These are phyloP conservation scores for Gallinago nigripennis DNA, from an alignment of 2,797 vertebrate genomes.

Conservation along the genomic window DNA sequence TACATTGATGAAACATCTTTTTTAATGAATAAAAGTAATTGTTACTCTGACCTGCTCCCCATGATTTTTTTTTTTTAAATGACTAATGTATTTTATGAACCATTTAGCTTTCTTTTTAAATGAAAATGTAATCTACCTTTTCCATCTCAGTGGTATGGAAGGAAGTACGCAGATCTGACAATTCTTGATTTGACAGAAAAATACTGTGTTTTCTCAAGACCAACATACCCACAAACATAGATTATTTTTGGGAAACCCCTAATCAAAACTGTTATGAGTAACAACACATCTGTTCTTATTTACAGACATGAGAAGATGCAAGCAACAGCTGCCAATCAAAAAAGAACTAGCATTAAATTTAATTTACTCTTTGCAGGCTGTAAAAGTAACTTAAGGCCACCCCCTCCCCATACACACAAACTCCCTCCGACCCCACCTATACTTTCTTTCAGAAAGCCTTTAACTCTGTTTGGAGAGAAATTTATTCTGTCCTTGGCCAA, in stretches of 20 bases:
- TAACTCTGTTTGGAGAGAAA: constrained; percentile 1
- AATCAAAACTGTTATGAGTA: constrained; percentile 48
- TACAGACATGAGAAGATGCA: constrained; percentile 41
- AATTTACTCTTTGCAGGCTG: constrained; percentile 24
- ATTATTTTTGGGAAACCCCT: constrained; percentile 51
- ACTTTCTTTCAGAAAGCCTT: background rate
- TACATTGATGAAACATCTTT: background rate
- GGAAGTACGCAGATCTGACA: constrained; percentile 10
- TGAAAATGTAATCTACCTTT: background rate
- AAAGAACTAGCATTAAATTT: constrained; percentile 16
- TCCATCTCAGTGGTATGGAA: background rate
- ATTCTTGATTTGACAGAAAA: constrained; percentile 23
- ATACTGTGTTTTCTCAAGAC: background rate
- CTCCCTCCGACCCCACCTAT: fast-evolving
- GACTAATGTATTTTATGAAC: background rate
- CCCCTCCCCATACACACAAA: background rate
- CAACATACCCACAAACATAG: background rate
- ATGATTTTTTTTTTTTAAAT: background rate
- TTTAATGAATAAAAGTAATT: background rate
- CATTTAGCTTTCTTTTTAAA: background rate
- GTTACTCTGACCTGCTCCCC: background rate
- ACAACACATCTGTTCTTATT: constrained; percentile 69
- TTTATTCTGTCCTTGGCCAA: background rate
- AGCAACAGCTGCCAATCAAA: constrained; percentile 14
- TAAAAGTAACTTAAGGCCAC: background rate